Percentiles rank a stretch among this genome's conserved stretches.
These are phyloP conservation scores for Chironomus tentans DNA, from an alignment of 2,888 invertebrate species.

Conservation along the genomic window DNA sequence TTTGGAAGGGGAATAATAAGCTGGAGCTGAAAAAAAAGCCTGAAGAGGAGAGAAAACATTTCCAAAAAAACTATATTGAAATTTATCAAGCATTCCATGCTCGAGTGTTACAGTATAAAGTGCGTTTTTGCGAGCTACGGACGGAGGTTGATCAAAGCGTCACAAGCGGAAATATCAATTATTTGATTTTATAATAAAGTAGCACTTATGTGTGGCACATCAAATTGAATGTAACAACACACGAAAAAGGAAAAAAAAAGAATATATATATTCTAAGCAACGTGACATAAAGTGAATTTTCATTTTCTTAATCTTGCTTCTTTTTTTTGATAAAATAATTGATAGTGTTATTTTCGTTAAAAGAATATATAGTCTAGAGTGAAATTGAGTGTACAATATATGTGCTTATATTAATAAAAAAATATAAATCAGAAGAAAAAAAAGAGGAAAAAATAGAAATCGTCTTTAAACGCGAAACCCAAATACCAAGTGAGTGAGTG, in stretches of 20 bases:
- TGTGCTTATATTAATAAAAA: not conserved
- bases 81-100: constrained; percentile 21
- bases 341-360: not conserved
- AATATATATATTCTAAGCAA: not conserved
- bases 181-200: constrained; percentile 24
- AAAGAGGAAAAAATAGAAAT: not conserved
- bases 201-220: constrained; percentile 8
- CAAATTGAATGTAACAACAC: constrained; percentile 3
- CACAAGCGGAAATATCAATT: constrained; percentile 26
- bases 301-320: not conserved
- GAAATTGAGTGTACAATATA: not conserved
- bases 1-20: constrained; percentile 17
- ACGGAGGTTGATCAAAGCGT: constrained; percentile 10
- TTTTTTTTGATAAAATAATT: no score
- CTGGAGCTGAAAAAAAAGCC: not conserved
- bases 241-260: not conserved
- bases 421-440: not conserved
- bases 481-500: not conserved
- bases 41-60: constrained; percentile 21
- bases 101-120: constrained; percentile 22
- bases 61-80: constrained; percentile 20
- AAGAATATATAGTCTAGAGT: not conserved
- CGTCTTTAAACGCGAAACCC: constrained; percentile 1
- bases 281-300: not conserved
- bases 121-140: constrained; percentile 26